A percentile compares a stretch with the other conserved stretches of the same genome.
These are phyloP conservation scores for Choristoneura rosaceana DNA, from an alignment of 2,888 invertebrate genomes.

Conservation along the genomic window DNA sequence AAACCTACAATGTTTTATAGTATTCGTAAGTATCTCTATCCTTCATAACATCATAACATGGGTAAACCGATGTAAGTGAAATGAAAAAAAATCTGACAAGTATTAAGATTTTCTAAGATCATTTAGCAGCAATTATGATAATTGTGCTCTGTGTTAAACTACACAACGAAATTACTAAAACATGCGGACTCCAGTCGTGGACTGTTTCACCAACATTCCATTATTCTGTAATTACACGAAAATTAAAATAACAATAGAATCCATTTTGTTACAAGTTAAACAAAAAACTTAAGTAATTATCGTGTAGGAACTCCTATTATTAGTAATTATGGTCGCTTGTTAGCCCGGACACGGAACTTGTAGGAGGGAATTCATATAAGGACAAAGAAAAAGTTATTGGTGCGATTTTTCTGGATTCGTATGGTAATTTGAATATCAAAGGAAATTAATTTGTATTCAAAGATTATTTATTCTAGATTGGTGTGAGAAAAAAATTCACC, in stretches of 20 bases:
- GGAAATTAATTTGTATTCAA: background rate
- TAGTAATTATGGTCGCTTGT: conserved; percentile 43
- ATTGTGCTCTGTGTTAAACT: conserved; percentile 8
- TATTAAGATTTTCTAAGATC: conserved; percentile 22
- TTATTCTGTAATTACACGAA: conserved; percentile 60
- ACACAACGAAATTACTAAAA: conserved; percentile 34
- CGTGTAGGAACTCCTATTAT: conserved; percentile 58
- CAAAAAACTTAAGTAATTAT: conserved; percentile 60
- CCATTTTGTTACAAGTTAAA: conserved; percentile 53
- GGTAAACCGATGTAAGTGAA: background rate
- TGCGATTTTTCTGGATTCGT: conserved; percentile 4
- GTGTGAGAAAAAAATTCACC: background rate
- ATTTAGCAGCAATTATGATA: conserved; percentile 34
- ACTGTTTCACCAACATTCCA: conserved; percentile 57
- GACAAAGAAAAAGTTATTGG: conserved; percentile 3
- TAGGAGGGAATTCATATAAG: conserved; percentile 15
- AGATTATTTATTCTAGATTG: too few relatives aligned
- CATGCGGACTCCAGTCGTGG: conserved; percentile 40
- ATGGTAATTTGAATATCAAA: background rate
- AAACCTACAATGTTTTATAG: background rate
- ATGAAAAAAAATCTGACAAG: background rate
- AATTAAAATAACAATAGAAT: conserved; percentile 59
- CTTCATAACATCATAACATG: background rate
- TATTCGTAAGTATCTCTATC: conserved; percentile 10
- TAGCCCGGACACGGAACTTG: conserved; percentile 24